Evolutionary conservation across 2,888 invertebrate genomes (phyloP), one percentile per base, ranked within the genome.

Genomic region (Autographa pulchrina): DNA sequence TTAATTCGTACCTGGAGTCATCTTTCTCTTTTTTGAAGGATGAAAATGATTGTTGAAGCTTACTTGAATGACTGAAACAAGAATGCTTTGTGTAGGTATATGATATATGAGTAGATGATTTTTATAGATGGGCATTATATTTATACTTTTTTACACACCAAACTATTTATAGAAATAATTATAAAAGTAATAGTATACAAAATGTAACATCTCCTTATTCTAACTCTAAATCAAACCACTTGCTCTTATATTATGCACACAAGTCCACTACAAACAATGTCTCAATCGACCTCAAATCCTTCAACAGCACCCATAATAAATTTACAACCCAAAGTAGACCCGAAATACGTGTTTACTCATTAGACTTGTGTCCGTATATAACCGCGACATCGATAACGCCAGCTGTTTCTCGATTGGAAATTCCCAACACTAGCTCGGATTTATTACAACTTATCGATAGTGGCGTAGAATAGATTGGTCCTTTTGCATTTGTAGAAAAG

Each of bases 321-420:
- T 80, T 76, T 58, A 20, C 56, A 38, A 62, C 83, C 43, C 77
- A 75, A 70, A 32, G 68, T 64, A 74, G 68, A 70, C 72, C 80
- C 65, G 62, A 75, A 76, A 62, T 72, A 72, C 75, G 68, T 65
- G 75, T 69, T 43, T 72, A 18, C 72, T 77, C 75, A 80, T 82
- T 82, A 80, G 77, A 80, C 77, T 80, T 80, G 75, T 76, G 83
- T 75, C 83, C 75, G 65, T 83, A 75, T 82, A 68, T 70, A 74
- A 77, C 82, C 82, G 78, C 82, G 78, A 80, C 82, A 77, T 75
- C 73, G 72, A 72, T 72, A 77, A 75, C 72, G 58, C 60, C 75
- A 85, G 81, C 82, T 81, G 86, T 77, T 71, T 75, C 74, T 84
- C 82, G 86, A 85, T 85, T 88, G 83, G 85, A 82, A 83, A 88